These are phyloP conservation scores for Homalodisca vitripennis DNA, from an alignment of 1,140 invertebrate genomes.

Conservation along the genomic window DNA sequence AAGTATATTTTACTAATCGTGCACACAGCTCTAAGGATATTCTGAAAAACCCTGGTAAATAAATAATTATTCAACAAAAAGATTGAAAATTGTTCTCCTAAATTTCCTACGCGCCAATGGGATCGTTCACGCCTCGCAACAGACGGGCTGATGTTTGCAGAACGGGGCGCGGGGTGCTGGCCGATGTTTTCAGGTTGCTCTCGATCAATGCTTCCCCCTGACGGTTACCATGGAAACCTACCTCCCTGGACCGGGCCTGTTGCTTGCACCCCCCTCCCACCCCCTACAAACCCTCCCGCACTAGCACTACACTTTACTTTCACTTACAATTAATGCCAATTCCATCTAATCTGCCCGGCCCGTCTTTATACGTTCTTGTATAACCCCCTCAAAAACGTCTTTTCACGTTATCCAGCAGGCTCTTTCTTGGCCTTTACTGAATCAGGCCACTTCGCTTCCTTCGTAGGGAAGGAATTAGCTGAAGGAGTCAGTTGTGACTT, in stretches of 20 bases:
- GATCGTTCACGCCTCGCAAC: background rate
- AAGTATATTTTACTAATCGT: too few species aligned
- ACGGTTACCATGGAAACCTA: conserved; percentile 19
- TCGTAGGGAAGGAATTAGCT: too few species aligned
- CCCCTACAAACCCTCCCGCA: background rate
- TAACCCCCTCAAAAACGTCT: too few species aligned
- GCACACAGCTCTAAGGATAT: too few species aligned
- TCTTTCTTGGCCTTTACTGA: too few species aligned
- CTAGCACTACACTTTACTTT: background rate
- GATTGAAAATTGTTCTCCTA: too few species aligned
- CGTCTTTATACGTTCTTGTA: background rate
- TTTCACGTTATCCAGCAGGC: too few species aligned
- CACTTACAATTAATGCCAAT: conserved; percentile 19
- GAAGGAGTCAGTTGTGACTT: too few species aligned
- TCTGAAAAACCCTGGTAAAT: too few species aligned
- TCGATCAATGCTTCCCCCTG: conserved; percentile 21
- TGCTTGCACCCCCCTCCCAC: conserved; percentile 1
- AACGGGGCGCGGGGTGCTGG: background rate
- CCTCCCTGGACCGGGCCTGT: conserved; percentile 6
- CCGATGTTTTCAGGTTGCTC: background rate
- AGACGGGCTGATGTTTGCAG: conserved; percentile 4
- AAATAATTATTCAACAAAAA: too few species aligned
- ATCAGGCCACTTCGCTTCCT: too few species aligned
- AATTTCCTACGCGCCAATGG: too few species aligned
- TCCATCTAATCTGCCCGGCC: background rate